Evolutionary conservation across 2,888 invertebrate genomes (phyloP), one percentile per base, ranked within the genome.

Genomic region (Erebia aethiops): DNA sequence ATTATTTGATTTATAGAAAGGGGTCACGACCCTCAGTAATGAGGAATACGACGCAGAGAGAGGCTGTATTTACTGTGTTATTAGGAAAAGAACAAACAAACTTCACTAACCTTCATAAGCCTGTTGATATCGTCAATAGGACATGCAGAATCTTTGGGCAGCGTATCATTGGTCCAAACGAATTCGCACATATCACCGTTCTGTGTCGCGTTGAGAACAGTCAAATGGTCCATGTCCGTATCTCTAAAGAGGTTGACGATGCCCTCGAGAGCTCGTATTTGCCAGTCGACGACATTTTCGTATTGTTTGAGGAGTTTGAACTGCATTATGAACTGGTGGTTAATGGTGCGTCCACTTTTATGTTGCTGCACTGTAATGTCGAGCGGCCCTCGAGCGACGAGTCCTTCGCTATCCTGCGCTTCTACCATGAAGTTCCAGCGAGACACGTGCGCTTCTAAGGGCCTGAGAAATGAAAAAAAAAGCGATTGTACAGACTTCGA

Each of bases 121-220:
- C 94, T 90, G 66, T 95, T 95, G 43, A 98, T 96, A 79, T 96
- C 96, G 67, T 95, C 94, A 78, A 95, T 95, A 0, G 98, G 97
- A 79, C 98, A 98, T 60, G 95, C 95, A 0, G 90, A 86, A 79
- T 95, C 95, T 64, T 96, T 96, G 0, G 97, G 96, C 77, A 98
- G 85, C 9, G 97, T 96, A 77, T 97, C 98, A 82, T 98, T 98
- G 18, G 97, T 96, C 97, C 97, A 98, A 46, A 95, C 96, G 84
- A 95, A 97, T 78, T 95, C 95, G 77, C 94, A 95, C 81, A 94
- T 94, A 81, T 94, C 95, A 49, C 89, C 94, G 63, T 88, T 89
- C 70, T 94, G 92, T 52, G 96, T 95, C 26, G 95, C 94, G 52
- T 94, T 94, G 64, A 96, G 91, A 0, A 97, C 96, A 0, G 96